Percentiles rank a stretch among this genome's conserved stretches.
Evolutionary conservation across 2,888 invertebrate species (phyloP).

Genomic region (Erebia aethiops): DNA sequence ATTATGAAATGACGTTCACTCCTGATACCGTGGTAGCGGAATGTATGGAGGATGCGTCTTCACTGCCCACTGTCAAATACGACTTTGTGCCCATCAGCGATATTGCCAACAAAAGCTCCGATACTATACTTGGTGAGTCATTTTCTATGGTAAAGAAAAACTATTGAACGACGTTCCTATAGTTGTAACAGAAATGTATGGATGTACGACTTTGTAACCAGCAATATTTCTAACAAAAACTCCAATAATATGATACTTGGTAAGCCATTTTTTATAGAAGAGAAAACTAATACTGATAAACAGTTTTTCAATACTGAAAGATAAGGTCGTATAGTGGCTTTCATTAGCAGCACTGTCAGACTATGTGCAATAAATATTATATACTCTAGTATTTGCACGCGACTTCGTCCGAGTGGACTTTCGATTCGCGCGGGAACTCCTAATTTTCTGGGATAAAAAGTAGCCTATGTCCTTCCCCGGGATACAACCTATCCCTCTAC

Average conservation of each 20-base stretch:
- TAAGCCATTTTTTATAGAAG: constrained; percentile 60
- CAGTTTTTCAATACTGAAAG: too few relatives aligned
- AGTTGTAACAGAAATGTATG: constrained; percentile 79
- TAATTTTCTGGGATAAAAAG: too few relatives aligned
- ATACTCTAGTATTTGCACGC: too few relatives aligned
- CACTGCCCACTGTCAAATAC: constrained; percentile 90
- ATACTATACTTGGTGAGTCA: constrained; percentile 87
- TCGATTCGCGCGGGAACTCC: too few relatives aligned
- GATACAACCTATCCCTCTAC: too few relatives aligned
- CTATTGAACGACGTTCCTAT: constrained; percentile 95
- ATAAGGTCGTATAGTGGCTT: too few relatives aligned
- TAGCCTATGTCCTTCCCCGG: too few relatives aligned
- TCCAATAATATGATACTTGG: constrained; percentile 87
- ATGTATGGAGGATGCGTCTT: constrained; percentile 81
- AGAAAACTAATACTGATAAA: too few relatives aligned
- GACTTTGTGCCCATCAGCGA: constrained; percentile 90
- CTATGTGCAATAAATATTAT: too few relatives aligned
- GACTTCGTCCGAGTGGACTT: too few relatives aligned
- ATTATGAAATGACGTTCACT: constrained; percentile 97
- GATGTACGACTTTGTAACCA: constrained; percentile 91
- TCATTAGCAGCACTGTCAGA: too few relatives aligned
- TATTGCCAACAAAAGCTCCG: constrained; percentile 86
- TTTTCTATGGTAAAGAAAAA: constrained; percentile 88
- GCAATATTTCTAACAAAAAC: constrained; percentile 86
- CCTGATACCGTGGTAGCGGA: constrained; percentile 86